Evolutionary conservation across 2,888 invertebrate species (phyloP), one percentile per base, ranked within the genome.

Genomic region (Ecliptopera silaceata): DNA sequence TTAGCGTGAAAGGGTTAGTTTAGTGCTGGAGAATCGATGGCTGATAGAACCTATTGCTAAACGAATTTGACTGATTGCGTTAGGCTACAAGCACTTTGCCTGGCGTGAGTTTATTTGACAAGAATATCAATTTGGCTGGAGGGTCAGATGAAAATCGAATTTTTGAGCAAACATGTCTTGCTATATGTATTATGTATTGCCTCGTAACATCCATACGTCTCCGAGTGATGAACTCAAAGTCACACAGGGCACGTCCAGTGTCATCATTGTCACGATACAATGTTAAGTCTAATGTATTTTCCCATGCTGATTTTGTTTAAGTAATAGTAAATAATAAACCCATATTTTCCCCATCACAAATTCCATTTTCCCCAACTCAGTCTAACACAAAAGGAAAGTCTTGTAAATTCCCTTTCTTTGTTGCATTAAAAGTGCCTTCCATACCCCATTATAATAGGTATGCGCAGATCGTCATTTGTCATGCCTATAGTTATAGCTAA

Each of bases 381-480:
- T 43, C 20, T 2, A 26, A 26, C 13, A 56, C 31, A 56, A 48
- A 41, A 45, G 29, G 45, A 20, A 38, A 41, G 45, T 34, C 54
- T 47, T 57, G 45, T 50, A 50, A 52, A 47, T 48, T 52, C 29
- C 29, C 46, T 43, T 50, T 45, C 15, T 45, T 52, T 44, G 54
- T 42, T 50, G 45, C 45, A 52, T 58, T 58, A 60, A 56, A 55
- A 57, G 39, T 43, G 38, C 31, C 49, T 48, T 53, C 44, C 41
- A 55, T 59, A 48, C 44, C 39, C 39, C 53, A 54, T 65, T 61
- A 56, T 55, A 53, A 52, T 53, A 34, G 34, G 12, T 36, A 60
- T 59, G 51, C 56, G 46, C 56, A 56, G 53, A 55, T 61, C 53
- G 61, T 59, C 65, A 65, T 65, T 65, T 63, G 63, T 63, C 63